Evolutionary conservation across 2,113 vertebrate genomes (phyloP).

Genomic region (Brachirus orientalis): DNA sequence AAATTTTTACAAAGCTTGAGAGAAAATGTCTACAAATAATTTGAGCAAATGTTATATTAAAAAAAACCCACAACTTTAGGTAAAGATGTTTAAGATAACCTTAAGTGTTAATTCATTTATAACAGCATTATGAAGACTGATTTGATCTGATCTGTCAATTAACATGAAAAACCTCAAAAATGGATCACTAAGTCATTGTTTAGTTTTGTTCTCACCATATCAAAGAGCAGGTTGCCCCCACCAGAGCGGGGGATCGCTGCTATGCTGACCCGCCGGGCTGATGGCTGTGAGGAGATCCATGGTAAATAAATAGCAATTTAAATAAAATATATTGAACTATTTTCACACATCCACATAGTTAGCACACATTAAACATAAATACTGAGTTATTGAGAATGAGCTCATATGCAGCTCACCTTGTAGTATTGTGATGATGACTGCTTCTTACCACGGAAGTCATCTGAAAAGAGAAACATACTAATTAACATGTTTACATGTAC

Average conservation of each 20-base stretch:
- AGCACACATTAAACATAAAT: background rate
- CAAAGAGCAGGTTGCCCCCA: conserved; percentile 74
- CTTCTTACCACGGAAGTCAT: conserved; percentile 88
- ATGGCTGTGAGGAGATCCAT: conserved; percentile 60
- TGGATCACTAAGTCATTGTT: too few relatives aligned
- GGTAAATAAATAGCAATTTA: accelerated
- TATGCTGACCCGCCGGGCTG: conserved; percentile 89
- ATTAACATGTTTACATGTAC: background rate
- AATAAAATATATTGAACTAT: background rate
- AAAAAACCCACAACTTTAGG: too few relatives aligned
- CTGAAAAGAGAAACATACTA: conserved; percentile 68
- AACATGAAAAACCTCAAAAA: too few relatives aligned
- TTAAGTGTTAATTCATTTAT: too few relatives aligned
- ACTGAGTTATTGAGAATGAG: background rate
- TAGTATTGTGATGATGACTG: conserved; percentile 76
- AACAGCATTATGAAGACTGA: too few relatives aligned
- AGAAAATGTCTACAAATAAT: too few relatives aligned
- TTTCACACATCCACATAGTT: background rate
- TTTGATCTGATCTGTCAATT: too few relatives aligned
- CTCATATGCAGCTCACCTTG: conserved; percentile 61
- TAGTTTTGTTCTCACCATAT: conserved; percentile 65
- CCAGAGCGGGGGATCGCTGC: conserved; percentile 84
- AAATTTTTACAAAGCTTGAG: too few relatives aligned
- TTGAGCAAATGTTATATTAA: too few relatives aligned
- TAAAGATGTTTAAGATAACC: too few relatives aligned